Evolutionary conservation across 2,888 invertebrate genomes (phyloP).

Genomic region (Epiblema foenella): DNA sequence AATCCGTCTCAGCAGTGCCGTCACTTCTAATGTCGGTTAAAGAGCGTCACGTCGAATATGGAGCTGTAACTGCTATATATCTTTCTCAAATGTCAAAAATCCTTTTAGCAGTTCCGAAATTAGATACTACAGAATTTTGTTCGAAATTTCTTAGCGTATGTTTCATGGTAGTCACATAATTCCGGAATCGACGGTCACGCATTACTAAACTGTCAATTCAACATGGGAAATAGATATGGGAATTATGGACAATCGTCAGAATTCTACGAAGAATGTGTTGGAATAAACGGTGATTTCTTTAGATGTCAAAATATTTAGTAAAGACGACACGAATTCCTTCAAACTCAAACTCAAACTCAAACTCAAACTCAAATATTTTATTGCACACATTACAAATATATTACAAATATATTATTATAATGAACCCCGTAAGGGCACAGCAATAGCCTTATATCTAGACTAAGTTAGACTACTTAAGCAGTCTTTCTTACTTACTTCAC

Average conservation of each 20-base stretch:
- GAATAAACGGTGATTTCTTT: conserved; percentile 8
- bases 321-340: neutral
- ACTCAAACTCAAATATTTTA: too few relatives aligned
- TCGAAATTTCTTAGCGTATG: conserved; percentile 29
- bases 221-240: too few relatives aligned
- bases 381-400: too few relatives aligned
- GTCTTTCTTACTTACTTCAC: too few relatives aligned
- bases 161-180: conserved; percentile 25
- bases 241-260: conserved; percentile 17
- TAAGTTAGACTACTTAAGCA: too few relatives aligned
- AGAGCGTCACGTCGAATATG: neutral
- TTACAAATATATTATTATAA: too few relatives aligned
- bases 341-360: too few relatives aligned
- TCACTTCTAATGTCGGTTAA: neutral
- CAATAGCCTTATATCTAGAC: too few relatives aligned
- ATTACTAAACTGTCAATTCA: conserved; percentile 19
- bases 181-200: conserved; percentile 20
- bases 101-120: conserved; percentile 6
- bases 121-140: conserved; percentile 16
- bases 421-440: too few relatives aligned
- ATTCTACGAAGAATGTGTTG: conserved; percentile 10
- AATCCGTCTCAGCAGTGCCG: too few relatives aligned
- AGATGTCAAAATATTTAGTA: neutral
- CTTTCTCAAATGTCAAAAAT: neutral
- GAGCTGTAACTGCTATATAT: too few relatives aligned